Evolutionary conservation across 2,113 vertebrate species (phyloP), one percentile per base, ranked within the genome.

Genomic region (Nipponia nippon): DNA sequence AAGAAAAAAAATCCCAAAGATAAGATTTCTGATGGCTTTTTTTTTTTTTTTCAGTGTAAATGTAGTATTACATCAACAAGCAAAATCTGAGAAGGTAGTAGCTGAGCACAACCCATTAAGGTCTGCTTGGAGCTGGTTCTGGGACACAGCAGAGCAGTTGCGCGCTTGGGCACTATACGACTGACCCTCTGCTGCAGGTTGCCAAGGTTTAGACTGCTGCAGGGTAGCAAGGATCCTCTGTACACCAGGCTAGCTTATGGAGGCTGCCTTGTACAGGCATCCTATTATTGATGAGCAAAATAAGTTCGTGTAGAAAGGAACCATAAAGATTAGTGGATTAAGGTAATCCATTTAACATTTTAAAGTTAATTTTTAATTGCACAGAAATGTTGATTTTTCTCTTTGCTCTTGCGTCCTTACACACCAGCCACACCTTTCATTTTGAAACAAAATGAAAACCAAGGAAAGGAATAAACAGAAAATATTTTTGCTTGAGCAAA

Each of bases 91-190:
- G 9, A 88, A 46, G n/a, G 22, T 20, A 15, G 13, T 42, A 75
- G 29, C 29, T 59, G 34, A 72, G 13, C 18, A n/a, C 6, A 56
- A 56, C 26, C 30, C 44, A 36, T 44, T 38, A 40, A 69, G 9
- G 7, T 86, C n/a, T 83, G 23, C 21, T 81, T 52, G 76, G 53
- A 73, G 44, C 11, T 23, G 11, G 32, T 10, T 14, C 30, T 81
- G 65, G 40, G n/a, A 81, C 46, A 53, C 26, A 46, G 34, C 4
- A 16, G 42, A 0, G 0, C 29, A 63, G 62, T 55, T 34, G 36
- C 8, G 42, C 13, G 50, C 22, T 9, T 40, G 18, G n/a, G 34
- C 21, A 34, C 16, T 55, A 0, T 16, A 11, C 0, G 0, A 65
- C 23, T 40, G 58, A 40, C 22, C 22, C 15, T 67, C 59, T 77